These are phyloP conservation scores for Lordiphosa clarofinis DNA, from an alignment of 1,140 invertebrate genomes.

Conservation along the genomic window DNA sequence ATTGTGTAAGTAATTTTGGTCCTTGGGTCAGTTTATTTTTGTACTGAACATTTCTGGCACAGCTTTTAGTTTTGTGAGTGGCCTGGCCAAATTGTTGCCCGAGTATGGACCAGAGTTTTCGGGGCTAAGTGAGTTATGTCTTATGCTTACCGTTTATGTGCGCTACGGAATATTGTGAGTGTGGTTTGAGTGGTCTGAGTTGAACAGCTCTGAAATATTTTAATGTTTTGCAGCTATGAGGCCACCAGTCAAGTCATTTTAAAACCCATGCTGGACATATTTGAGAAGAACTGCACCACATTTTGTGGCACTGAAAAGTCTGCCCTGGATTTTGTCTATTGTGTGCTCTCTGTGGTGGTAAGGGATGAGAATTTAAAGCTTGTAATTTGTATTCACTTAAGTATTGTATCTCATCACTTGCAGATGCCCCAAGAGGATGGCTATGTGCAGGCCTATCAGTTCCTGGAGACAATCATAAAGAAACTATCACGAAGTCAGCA, in stretches of 20 bases:
- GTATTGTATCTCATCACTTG: too few relatives aligned
- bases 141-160: constrained; percentile 19
- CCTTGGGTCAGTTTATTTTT: too few relatives aligned
- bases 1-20: constrained; percentile 27
- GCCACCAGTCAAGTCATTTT: constrained; percentile 28
- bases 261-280: constrained; percentile 44
- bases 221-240: constrained; percentile 21
- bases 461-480: constrained; percentile 28
- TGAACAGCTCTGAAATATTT: background rate
- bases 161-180: constrained; percentile 55
- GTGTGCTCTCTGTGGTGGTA: constrained; percentile 24
- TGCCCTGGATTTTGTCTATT: constrained; percentile 39
- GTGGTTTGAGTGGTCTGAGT: background rate
- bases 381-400: too few relatives aligned
- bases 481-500: constrained; percentile 17
- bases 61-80: constrained; percentile 41
- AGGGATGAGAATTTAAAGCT: background rate
- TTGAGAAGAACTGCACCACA: constrained; percentile 19
- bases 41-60: background rate
- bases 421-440: constrained; percentile 20
- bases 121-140: constrained; percentile 29
- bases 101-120: background rate
- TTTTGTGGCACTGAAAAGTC: constrained; percentile 28
- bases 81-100: constrained; percentile 33
- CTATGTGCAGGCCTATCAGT: constrained; percentile 31